Evolutionary conservation across 1,140 invertebrate genomes (phyloP), one percentile per base, ranked within the genome.

Genomic region (Pseudomyrmex sp.): DNA sequence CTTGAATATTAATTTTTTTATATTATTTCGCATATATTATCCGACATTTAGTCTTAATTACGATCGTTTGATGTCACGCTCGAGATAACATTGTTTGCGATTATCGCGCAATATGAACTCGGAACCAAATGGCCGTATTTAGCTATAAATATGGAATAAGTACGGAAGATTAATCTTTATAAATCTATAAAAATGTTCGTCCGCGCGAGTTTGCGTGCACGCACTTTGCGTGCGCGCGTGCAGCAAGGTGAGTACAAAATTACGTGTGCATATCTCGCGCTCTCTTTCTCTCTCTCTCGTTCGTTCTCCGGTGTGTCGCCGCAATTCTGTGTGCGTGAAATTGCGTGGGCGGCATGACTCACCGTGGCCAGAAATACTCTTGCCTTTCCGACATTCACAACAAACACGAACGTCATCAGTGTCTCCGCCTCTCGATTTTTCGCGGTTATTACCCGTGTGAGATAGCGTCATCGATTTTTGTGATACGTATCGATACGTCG

Each of bases 331-430:
- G 68, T 83, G 73, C 52, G 88, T 77, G 82, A 84, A 73, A 88
- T 87, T 66, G 90, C 84, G 91, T 92, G 87, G 91, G 91, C 83
- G 90, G 83, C 59, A 85, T 92, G 91, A 92, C 73, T 92, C 91
- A 92, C 76, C 85, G 35, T 26, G 59, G 69, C 85, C 91, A 91
- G 88, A 91, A 91, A 91, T 91, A 91, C 79, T 73, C 23, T 82
- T 76, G 68, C 80, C 83, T 84, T 86, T 65, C 76, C 87, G 75
- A 74, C 87, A 87, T 82, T 79, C 83, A 89, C 87, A 85, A 83
- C 75, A 83, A 89, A 77, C 73, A 82, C 74, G 87, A 66, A 86
- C 84, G 87, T 86, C 84, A 82, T 70, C 75, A 82, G 15, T 59
- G 68, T 88, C 68, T 77, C 76, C 85, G 82, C 58, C 75, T 26